phyloP scores from a whole-genome alignment of 2,888 invertebrate species.

The Acanthosepion lycidas region DNA sequence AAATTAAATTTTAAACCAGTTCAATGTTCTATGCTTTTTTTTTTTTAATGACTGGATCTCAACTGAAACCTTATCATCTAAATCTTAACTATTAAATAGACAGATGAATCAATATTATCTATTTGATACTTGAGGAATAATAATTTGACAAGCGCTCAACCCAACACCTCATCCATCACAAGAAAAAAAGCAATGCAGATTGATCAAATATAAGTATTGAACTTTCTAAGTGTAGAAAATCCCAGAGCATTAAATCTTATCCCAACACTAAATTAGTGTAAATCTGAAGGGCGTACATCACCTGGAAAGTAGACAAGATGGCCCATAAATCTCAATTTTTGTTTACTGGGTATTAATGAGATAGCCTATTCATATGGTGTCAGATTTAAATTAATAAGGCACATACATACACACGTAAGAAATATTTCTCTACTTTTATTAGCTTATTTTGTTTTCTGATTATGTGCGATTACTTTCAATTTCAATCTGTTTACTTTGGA shows the following conservation, averaged over 20 bases:
- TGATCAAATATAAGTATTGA: constrained; percentile 14
- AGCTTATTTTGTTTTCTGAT: constrained; percentile 33
- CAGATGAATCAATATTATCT: not conserved
- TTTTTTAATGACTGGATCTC: not conserved
- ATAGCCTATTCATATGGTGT: not conserved
- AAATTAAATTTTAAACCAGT: not conserved
- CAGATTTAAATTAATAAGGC: not conserved
- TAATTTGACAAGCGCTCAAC: not conserved
- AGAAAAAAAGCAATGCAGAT: not conserved
- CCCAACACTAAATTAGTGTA: not conserved
- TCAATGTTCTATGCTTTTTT: not conserved
- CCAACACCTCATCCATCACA: not conserved
- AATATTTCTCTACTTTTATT: not conserved
- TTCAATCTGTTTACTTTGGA: not conserved
- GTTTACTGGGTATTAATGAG: constrained; percentile 9
- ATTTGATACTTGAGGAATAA: not conserved
- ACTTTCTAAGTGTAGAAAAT: not conserved
- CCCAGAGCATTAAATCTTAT: not conserved
- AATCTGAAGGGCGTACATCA: not conserved
- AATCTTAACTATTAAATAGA: not conserved
- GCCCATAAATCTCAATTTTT: constrained; percentile 33
- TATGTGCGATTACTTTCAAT: constrained; percentile 6
- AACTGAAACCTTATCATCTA: not conserved
- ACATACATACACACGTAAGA: not conserved
- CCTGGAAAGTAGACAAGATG: not conserved